Evolutionary conservation across 2,888 invertebrate species (phyloP).

Genomic region (Seira ritae): DNA sequence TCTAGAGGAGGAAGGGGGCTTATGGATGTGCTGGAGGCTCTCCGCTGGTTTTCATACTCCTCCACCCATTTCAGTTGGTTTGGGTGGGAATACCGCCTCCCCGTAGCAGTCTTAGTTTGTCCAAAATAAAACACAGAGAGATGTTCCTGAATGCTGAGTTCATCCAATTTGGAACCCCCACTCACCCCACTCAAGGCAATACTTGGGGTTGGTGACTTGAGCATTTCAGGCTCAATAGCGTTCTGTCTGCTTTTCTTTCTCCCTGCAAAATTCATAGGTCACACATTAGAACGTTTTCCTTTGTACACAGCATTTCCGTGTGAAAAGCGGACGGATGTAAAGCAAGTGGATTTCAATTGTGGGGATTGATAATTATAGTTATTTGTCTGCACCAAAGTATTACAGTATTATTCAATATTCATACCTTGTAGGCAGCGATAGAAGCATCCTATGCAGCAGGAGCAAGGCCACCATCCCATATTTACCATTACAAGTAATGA

Average conservation of each 20-base stretch:
- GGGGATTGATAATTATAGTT: background rate
- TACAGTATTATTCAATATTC: no score
- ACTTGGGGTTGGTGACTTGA: conserved; percentile 47
- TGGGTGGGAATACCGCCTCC: conserved; percentile 65
- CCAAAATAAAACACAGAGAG: conserved; percentile 58
- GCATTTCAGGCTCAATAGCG: conserved; percentile 41
- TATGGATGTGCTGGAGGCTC: conserved; percentile 41
- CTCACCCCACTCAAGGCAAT: conserved; percentile 51
- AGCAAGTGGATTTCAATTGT: no score
- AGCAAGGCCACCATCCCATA: conserved; percentile 63
- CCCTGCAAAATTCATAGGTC: conserved; percentile 20
- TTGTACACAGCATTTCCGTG: no score
- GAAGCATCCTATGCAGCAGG: conserved; percentile 57
- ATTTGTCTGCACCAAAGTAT: no score
- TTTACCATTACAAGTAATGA: conserved; percentile 30
- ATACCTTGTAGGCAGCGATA: conserved; percentile 58
- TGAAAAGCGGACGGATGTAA: no score
- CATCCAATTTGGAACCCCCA: conserved; percentile 44
- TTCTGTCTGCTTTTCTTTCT: conserved; percentile 49
- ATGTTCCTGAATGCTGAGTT: conserved; percentile 57
- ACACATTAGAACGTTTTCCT: background rate
- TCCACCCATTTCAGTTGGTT: conserved; percentile 64
- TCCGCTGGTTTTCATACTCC: conserved; percentile 60
- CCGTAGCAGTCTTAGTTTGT: conserved; percentile 36
- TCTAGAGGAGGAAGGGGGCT: conserved; percentile 29